phyloP scores from a whole-genome alignment of 2,888 invertebrate genomes.

The Epicampocera succincta region DNA sequence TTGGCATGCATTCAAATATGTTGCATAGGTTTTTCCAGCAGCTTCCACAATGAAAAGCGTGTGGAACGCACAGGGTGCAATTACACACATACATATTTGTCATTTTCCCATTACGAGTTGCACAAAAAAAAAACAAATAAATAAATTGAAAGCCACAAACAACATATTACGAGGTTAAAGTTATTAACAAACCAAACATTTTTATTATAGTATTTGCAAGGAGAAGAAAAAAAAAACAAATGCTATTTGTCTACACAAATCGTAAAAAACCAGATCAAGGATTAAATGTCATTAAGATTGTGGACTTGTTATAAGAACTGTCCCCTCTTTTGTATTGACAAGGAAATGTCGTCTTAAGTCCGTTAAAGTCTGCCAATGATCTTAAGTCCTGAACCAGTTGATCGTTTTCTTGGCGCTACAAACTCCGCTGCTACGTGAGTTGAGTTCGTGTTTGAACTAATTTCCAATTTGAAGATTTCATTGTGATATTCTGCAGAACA shows the following conservation, averaged over 20 bases:
- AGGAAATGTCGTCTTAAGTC: constrained; percentile 47
- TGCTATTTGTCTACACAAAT: too few relatives aligned
- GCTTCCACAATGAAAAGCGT: neutral
- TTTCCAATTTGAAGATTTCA: constrained; percentile 9
- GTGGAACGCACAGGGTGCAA: constrained; percentile 32
- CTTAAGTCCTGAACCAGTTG: neutral
- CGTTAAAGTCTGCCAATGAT: constrained; percentile 2
- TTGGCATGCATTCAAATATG: constrained; percentile 22
- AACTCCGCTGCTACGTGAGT: constrained; percentile 5
- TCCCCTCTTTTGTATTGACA: neutral
- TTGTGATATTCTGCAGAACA: neutral
- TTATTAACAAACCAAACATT: neutral
- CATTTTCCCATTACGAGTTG: constrained; percentile 17
- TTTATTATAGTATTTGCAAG: too few relatives aligned
- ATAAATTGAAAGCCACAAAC: neutral
- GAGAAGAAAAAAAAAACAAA: too few relatives aligned
- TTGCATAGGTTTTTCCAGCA: neutral
- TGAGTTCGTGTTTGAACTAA: constrained; percentile 4
- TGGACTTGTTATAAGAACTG: neutral
- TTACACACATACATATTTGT: constrained; percentile 30
- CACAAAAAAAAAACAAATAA: neutral
- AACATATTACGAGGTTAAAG: neutral
- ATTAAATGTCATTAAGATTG: constrained; percentile 5
- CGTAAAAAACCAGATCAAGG: neutral
- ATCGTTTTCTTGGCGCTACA: neutral